These are phyloP conservation scores for Hippoglossus hippoglossus DNA, from an alignment of 2,797 vertebrate species.

Conservation along the genomic window DNA sequence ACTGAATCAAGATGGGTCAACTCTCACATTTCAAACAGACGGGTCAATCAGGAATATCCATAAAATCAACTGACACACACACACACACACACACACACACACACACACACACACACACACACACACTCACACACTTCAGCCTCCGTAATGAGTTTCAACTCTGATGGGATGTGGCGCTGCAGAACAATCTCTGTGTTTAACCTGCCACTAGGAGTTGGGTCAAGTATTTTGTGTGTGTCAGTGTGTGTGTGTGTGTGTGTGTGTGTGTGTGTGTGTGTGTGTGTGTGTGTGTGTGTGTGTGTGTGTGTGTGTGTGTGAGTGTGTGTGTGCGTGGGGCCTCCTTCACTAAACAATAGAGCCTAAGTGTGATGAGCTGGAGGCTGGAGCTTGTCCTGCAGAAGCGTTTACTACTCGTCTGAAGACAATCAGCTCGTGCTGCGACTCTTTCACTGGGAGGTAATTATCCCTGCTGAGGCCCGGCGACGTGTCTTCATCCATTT, in stretches of 20 bases:
- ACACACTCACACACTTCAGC: not conserved
- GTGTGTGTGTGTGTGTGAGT: constrained; percentile 9
- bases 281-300: constrained; percentile 21
- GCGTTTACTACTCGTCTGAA: constrained; percentile 55
- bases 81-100: too few relatives aligned
- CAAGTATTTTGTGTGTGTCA: constrained; percentile 32
- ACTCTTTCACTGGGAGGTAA: constrained; percentile 48
- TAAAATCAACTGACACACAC: too few relatives aligned
- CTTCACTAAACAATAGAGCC: constrained; percentile 70
- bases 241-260: constrained; percentile 21
- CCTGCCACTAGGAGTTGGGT: constrained; percentile 65
- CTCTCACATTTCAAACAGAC: not conserved
- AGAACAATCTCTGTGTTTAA: constrained; percentile 76
- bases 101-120: too few relatives aligned
- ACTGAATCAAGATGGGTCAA: too few relatives aligned
- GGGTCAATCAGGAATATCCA: too few relatives aligned
- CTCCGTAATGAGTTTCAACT: constrained; percentile 62
- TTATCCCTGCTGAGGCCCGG: constrained; percentile 56
- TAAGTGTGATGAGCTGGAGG: constrained; percentile 76
- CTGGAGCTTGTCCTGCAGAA: constrained; percentile 59
- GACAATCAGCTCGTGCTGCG: constrained; percentile 70
- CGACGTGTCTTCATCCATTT: too few relatives aligned
- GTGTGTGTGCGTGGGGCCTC: constrained; percentile 13
- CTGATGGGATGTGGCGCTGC: constrained; percentile 65
- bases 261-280: constrained; percentile 20